Evolutionary conservation across 2,797 vertebrate species (phyloP).

Genomic region (Microctenopoma stevenorrisi): DNA sequence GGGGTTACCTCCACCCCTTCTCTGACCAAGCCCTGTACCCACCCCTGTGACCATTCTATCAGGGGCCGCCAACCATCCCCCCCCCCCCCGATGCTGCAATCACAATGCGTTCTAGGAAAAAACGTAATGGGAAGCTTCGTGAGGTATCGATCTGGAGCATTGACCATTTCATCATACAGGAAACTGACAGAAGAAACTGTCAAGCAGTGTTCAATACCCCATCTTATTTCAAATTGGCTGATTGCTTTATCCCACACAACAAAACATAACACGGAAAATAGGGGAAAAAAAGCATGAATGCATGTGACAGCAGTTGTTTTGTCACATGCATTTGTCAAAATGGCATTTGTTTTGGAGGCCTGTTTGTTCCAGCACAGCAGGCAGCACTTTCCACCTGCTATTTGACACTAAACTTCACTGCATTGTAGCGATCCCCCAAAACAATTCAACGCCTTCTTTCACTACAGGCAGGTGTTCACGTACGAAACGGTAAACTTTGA

Average conservation of each 20-base stretch:
- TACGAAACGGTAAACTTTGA: conserved; percentile 59
- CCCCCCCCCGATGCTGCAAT: conserved; percentile 28
- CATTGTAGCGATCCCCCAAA: conserved; percentile 13
- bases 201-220: conserved; percentile 23
- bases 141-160: conserved; percentile 39
- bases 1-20: conserved; percentile 53
- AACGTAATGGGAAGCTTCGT: conserved; percentile 48
- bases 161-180: conserved; percentile 46
- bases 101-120: conserved; percentile 41
- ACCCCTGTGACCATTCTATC: conserved; percentile 39
- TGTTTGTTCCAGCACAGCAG: conserved; percentile 12
- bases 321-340: conserved; percentile 16
- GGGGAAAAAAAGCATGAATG: neutral
- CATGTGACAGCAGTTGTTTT: conserved; percentile 3
- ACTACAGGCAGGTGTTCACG: conserved; percentile 44
- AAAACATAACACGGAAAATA: conserved; percentile 10
- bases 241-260: conserved; percentile 16
- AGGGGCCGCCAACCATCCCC: neutral
- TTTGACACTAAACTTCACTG: conserved; percentile 28
- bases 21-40: conserved; percentile 28
- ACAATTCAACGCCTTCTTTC: conserved; percentile 40
- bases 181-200: conserved; percentile 35
- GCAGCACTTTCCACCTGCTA: conserved; percentile 2
- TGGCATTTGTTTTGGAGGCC: conserved; percentile 17
- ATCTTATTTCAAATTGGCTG: conserved; percentile 9